Evolutionary conservation across 53 echinoderm and acorn worm genomes (phyloP).

Genomic region (Stichopus horrens): DNA sequence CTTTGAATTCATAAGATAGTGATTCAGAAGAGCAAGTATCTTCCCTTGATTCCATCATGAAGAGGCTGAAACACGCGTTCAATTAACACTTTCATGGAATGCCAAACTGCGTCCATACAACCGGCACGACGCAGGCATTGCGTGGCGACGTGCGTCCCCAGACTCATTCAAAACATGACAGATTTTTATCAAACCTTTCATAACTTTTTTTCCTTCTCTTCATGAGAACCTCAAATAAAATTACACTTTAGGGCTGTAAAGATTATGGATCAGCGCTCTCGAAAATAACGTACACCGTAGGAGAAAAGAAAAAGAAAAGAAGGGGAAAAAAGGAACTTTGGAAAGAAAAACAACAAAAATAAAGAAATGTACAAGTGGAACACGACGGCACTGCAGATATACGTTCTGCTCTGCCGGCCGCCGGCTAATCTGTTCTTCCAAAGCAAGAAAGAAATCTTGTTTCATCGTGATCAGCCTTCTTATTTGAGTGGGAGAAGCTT

Average conservation of each 20-base stretch:
- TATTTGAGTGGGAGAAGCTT: neutral
- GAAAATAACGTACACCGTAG: conserved; percentile 15
- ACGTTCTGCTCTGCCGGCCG: conserved; percentile 25
- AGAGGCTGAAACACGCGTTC: neutral
- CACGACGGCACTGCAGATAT: neutral
- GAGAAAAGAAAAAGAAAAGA: neutral
- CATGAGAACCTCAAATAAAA: conserved; percentile 40
- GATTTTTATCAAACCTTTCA: conserved; percentile 35
- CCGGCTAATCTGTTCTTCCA: conserved; percentile 26
- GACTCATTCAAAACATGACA: conserved; percentile 29
- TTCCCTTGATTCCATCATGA: conserved; percentile 38
- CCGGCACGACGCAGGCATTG: conserved; percentile 47
- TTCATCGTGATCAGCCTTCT: neutral
- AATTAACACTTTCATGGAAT: conserved; percentile 38
- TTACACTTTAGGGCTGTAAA: conserved; percentile 24
- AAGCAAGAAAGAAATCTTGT: neutral
- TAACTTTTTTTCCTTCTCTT: neutral
- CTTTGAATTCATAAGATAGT: conserved; percentile 30
- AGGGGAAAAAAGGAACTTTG: conserved; percentile 11
- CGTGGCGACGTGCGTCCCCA: conserved; percentile 28
- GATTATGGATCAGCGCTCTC: conserved; percentile 44
- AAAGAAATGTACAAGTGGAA: neutral
- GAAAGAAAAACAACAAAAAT: conserved; percentile 1
- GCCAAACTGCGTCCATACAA: conserved; percentile 15
- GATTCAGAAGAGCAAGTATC: conserved; percentile 44